phyloP scores from a whole-genome alignment of 2,113 vertebrate genomes.

The Hiodon tergisus region DNA sequence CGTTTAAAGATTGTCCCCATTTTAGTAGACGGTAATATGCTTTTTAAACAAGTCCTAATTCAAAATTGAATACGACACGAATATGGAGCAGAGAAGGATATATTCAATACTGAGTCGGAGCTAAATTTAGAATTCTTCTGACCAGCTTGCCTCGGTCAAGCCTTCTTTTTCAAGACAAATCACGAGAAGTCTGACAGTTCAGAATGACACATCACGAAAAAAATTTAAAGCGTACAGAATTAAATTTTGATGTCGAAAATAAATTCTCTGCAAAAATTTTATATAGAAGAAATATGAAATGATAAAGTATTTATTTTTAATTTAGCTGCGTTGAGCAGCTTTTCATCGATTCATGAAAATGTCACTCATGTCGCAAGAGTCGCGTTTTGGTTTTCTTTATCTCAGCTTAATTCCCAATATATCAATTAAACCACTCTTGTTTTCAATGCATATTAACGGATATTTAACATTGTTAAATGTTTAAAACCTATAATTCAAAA shows the following conservation, averaged over 20 bases:
- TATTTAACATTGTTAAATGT: neutral
- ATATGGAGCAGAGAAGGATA: neutral
- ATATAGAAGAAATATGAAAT: too few relatives aligned
- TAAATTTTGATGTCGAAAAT: neutral
- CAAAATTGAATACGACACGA: constrained; percentile 11
- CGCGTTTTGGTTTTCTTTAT: too few relatives aligned
- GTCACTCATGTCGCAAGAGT: too few relatives aligned
- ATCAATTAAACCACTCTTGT: neutral
- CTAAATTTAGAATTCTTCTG: constrained; percentile 11
- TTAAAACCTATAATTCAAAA: too few relatives aligned
- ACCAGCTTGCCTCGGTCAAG: neutral
- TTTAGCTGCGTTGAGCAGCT: too few relatives aligned
- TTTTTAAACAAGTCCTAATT: neutral
- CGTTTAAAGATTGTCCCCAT: neutral
- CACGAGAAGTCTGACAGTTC: neutral
- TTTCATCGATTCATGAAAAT: too few relatives aligned
- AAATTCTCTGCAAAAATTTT: neutral
- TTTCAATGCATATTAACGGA: neutral
- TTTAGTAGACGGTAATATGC: constrained; percentile 14
- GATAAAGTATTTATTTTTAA: too few relatives aligned
- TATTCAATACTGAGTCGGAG: neutral
- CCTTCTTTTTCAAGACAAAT: neutral
- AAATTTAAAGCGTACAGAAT: too few relatives aligned
- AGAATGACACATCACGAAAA: neutral
- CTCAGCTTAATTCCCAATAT: neutral